A percentile compares a stretch with the other conserved stretches of the same genome.
Evolutionary conservation across 2,797 vertebrate species (phyloP).

Genomic region (Fringilla coelebs): DNA sequence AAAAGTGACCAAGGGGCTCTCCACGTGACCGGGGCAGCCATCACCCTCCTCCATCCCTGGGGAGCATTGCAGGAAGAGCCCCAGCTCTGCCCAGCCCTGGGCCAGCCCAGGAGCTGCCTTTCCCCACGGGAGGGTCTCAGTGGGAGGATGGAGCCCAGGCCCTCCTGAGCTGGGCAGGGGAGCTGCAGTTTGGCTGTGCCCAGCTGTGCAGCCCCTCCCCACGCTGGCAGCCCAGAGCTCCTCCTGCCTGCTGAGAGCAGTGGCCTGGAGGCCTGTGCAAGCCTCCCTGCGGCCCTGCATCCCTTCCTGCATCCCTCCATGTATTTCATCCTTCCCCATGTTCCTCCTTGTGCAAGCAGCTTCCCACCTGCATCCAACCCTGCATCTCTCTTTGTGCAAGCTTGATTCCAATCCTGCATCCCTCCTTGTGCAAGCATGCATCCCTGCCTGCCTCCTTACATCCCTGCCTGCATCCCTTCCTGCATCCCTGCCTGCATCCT

Average conservation of each 20-base stretch:
- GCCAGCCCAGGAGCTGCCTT: background rate
- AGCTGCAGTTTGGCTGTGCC: background rate
- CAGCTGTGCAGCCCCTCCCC: background rate
- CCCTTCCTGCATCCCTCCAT: background rate
- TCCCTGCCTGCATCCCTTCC: no score
- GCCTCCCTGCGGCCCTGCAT: background rate
- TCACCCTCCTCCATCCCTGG: rapidly evolving
- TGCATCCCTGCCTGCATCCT: no score
- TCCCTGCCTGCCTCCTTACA: no score
- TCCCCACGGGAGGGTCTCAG: background rate
- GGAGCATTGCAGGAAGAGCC: rapidly evolving
- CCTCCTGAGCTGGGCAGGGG: background rate
- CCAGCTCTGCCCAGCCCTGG: background rate
- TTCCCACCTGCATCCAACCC: no score
- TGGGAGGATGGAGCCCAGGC: background rate
- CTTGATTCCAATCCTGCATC: no score
- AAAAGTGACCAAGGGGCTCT: rapidly evolving
- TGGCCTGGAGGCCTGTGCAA: background rate
- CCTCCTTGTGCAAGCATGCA: no score
- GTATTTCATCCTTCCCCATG: no score
- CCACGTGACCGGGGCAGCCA: rapidly evolving
- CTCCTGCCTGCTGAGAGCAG: background rate
- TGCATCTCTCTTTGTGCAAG: no score
- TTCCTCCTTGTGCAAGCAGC: no score
- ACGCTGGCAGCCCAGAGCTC: background rate